Evolutionary conservation across 2,888 invertebrate genomes (phyloP).

Genomic region (Chrysotoxum bicinctum): DNA sequence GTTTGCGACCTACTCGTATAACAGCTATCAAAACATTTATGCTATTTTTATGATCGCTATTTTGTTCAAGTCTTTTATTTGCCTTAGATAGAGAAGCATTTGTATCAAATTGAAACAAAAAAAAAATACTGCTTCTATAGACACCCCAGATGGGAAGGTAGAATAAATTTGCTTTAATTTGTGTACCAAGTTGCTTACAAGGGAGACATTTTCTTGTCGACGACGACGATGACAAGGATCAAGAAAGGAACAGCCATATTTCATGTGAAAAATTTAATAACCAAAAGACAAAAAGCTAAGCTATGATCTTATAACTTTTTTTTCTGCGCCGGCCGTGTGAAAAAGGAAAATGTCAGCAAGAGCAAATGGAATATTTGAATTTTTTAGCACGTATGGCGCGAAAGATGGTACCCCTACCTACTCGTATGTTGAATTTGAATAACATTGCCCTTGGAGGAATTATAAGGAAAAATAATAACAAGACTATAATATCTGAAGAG

Average conservation of each 20-base stretch:
- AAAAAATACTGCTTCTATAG: not conserved
- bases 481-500: constrained; percentile 3
- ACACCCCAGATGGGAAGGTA: not conserved
- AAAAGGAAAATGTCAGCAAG: not conserved
- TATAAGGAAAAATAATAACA: not conserved
- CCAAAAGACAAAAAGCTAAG: not conserved
- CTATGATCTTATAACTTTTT: constrained; percentile 17
- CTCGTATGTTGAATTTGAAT: constrained; percentile 7
- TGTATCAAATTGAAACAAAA: constrained; percentile 22
- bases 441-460: constrained; percentile 7
- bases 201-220: not conserved
- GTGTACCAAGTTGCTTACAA: constrained; percentile 13
- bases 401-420: not conserved
- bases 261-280: constrained; percentile 31
- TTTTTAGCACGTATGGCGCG: not conserved
- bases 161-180: constrained; percentile 35
- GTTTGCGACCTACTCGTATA: constrained; percentile 42
- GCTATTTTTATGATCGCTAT: constrained; percentile 32
- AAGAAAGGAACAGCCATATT: constrained; percentile 18
- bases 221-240: not conserved
- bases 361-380: constrained; percentile 18
- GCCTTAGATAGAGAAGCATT: constrained; percentile 4
- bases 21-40: constrained; percentile 42
- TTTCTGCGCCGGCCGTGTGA: not conserved
- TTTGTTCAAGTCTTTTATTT: constrained; percentile 27